phyloP scores from a whole-genome alignment of 2,797 vertebrate genomes.

The Aphelocoma californica region DNA sequence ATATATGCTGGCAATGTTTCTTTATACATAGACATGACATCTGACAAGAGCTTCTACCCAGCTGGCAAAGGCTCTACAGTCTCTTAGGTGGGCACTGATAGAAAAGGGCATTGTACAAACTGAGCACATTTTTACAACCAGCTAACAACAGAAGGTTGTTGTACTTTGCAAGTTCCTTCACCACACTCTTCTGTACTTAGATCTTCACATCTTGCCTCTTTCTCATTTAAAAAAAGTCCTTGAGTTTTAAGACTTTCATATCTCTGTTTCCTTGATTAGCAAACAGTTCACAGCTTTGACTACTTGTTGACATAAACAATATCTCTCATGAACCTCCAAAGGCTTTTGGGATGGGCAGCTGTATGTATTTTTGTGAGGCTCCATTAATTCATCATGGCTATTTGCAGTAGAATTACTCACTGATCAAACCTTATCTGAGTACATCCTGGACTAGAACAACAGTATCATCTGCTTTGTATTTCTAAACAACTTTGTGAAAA shows the following conservation, averaged over 20 bases:
- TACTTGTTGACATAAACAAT: not conserved
- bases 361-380: not conserved
- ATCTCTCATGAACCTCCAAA: not conserved
- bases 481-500: conserved; percentile 14
- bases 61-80: not conserved
- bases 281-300: not conserved
- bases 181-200: not conserved
- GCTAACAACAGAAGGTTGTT: not conserved
- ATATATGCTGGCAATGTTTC: not conserved
- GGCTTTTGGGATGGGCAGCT: not conserved
- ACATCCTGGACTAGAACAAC: not conserved
- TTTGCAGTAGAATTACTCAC: not conserved
- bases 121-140: not conserved
- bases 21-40: not conserved
- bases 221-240: not conserved
- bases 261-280: not conserved
- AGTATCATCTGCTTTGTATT: not conserved
- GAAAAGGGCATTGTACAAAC: not conserved
- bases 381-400: not conserved
- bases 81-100: not conserved
- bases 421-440: not conserved
- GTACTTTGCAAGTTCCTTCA: not conserved
- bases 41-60: not conserved
- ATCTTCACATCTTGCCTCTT: not conserved
- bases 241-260: not conserved